These are phyloP conservation scores for Actinopyga echinites DNA, from an alignment of 53 echinoderm and acorn worm genomes.

Conservation along the genomic window DNA sequence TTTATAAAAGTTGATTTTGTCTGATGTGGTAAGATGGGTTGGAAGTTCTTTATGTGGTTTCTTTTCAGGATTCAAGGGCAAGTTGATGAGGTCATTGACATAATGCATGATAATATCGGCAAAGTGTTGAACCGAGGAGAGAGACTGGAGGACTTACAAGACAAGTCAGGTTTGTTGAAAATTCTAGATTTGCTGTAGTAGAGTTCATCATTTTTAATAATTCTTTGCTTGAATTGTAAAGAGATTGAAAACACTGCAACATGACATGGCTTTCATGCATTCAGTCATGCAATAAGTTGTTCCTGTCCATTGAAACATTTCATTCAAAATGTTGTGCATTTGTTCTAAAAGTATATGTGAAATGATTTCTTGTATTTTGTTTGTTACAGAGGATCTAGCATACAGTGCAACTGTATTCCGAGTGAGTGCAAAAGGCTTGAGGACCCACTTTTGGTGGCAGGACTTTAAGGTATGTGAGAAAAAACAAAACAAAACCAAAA, in stretches of 20 bases:
- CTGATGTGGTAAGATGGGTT: too few relatives aligned
- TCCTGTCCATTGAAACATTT: too few relatives aligned
- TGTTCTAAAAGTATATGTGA: too few relatives aligned
- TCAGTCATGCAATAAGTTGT: too few relatives aligned
- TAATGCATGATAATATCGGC: constrained; percentile 88
- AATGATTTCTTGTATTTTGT: too few relatives aligned
- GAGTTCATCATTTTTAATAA: background rate
- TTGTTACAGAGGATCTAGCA: constrained; percentile 75
- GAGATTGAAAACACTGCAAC: too few relatives aligned
- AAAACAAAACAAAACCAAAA: too few relatives aligned
- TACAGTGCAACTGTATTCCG: constrained; percentile 81
- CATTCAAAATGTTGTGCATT: too few relatives aligned
- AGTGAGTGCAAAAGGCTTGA: constrained; percentile 90
- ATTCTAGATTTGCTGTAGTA: background rate
- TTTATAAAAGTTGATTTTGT: too few relatives aligned
- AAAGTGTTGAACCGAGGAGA: constrained; percentile 95
- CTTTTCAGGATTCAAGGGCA: constrained; percentile 73
- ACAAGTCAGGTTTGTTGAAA: constrained; percentile 83
- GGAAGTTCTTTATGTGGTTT: too few relatives aligned
- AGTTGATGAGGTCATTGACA: constrained; percentile 92
- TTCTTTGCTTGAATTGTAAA: background rate
- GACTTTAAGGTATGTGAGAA: constrained; percentile 74
- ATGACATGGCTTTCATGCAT: too few relatives aligned
- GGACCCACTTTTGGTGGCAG: constrained; percentile 95
- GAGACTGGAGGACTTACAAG: constrained; percentile 85